Evolutionary conservation across 2,888 invertebrate genomes (phyloP), one percentile per base, ranked within the genome.

Genomic region (Leptopterna dolabrata): DNA sequence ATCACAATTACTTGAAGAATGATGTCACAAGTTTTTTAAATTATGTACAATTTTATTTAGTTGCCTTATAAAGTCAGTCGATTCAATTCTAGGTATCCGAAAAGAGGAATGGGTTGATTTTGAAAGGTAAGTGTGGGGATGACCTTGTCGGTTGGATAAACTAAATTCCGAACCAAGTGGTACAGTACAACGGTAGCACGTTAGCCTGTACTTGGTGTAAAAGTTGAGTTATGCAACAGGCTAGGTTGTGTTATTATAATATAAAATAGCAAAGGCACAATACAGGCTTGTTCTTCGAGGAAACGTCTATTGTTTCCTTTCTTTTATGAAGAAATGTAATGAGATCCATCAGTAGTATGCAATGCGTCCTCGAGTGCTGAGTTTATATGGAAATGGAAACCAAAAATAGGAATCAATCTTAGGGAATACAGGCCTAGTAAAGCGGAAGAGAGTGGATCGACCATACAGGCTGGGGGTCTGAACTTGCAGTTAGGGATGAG

Each of bases 1-100:
- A 87, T 87, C 86, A 87, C 86, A 87, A 80, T 83, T 43, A 86
- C 63, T 24, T 80, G n/a, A 63, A 27, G n/a, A 85, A 81, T 45
- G 73, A 51, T 85, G 83, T 85, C 29, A 71, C 43, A 71, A 73
- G 36, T 85, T 73, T 85, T 36, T 4, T 36, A 36, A 4, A 36
- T 11, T 84, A 80, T 80, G 19, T 84, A 84, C 82, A 82, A 81
- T 70, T 73, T 85, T 36, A 36, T 36, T 73, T 73, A 47, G 47
- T 73, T 73, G 47, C 47, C 85, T 29, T 85, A 55, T 29, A 36
- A 85, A 85, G 41, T 85, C 85, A 85, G 85, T 85, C 85, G 45
- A 55, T 81, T 81, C 47, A 78, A 45, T 24, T 24, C 63, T 63
- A 19, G 51, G 16, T 63, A 6, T 36, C 9, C 29, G 73, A 19